A percentile compares a stretch with the other conserved stretches of the same genome.
These are phyloP conservation scores for Myocastor coypus DNA, from an alignment of 2,113 vertebrate species.

Conservation along the genomic window DNA sequence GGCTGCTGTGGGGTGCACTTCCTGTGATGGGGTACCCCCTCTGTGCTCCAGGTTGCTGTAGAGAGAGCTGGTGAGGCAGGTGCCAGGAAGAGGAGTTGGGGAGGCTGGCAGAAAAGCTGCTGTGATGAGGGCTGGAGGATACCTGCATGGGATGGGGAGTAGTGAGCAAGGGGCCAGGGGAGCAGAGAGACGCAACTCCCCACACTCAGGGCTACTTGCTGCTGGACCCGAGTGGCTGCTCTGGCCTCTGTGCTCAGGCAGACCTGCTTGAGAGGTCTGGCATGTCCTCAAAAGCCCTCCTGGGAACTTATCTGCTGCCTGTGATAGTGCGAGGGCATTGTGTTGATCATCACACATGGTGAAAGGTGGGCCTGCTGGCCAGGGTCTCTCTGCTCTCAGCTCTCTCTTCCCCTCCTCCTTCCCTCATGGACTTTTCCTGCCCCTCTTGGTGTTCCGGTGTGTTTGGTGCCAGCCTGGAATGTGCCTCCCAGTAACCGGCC, in stretches of 20 bases:
- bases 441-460: background rate
- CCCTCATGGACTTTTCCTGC: background rate
- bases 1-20: background rate
- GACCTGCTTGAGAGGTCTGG: no score
- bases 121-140: no score
- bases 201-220: rapidly evolving
- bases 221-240: no score
- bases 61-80: background rate
- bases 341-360: rapidly evolving
- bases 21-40: background rate
- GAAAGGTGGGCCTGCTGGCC: no score
- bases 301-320: background rate
- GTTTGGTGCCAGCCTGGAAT: background rate
- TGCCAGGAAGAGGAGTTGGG: background rate
- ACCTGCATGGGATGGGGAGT: background rate
- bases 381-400: background rate
- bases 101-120: background rate
- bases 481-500: background rate
- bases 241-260: background rate
- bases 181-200: no score
- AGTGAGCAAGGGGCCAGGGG: background rate
- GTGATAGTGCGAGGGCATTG: background rate
- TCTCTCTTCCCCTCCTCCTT: no score
- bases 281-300: no score
- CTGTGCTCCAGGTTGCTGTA: background rate